Base-by-base conservation (phyloP, 2,888 invertebrate genomes). In the Ceraclea dissimilis region DNA sequence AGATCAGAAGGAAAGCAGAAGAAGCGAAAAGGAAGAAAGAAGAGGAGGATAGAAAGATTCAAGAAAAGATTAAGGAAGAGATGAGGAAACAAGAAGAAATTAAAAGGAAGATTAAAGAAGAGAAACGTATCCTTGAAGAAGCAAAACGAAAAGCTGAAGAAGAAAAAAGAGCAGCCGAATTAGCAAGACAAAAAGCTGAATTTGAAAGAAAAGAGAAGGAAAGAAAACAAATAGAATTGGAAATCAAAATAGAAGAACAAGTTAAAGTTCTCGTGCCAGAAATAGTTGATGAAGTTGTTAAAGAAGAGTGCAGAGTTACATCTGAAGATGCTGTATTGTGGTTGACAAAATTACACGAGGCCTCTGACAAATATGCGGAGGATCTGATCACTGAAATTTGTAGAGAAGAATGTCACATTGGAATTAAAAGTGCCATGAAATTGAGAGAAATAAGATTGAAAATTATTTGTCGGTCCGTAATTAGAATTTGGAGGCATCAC, bases 371-470 rank as follows among this genome's bases (percentile, higher is more conserved):
- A 51, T 59, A 70, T 17, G 67, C 68, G 22, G 69, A 73, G 34
- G 70, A 73, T 61, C 65, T 76, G 39, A 60, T 71, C 20, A 55
- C 56, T 4, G 71, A 74, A 59, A 54, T 76, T 19, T 67, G 69
- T 58, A 65, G 65, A 56, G 73, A 75, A 63, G 70, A 75, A 20
- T 70, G 71, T 57, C 51, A 63, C 22, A 64, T 66, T 19, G 76
- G 75, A 70, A 66, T 75, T 61, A 71, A 69, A 63, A 73, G 73
- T 2, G 64, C 63, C 66, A 60, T 70, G 70, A 62, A 67, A 68
- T 63, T 71, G 69, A 2, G 65, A 67, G 47, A 73, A 67, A 63
- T 62, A 73, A 53, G 71, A 69, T 69, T 71, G 64, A 51, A 76
- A 73, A 66, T 78, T 71, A 71, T 60, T 4, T 33, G 52, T 10